These are phyloP conservation scores for Characodon lateralis DNA, from an alignment of 2,797 vertebrate genomes.

Conservation along the genomic window DNA sequence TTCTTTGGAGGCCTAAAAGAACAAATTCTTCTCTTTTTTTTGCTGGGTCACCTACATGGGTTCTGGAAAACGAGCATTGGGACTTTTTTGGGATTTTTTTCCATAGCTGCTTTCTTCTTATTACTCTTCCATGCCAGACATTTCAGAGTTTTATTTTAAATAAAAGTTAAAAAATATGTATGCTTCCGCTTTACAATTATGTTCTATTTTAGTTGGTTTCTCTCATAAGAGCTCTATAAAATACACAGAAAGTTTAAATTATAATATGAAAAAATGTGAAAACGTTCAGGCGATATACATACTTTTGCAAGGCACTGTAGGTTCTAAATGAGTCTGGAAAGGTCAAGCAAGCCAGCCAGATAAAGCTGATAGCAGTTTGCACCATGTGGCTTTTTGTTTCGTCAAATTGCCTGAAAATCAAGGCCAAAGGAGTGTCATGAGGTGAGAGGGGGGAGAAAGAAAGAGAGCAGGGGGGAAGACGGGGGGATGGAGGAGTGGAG, in stretches of 20 bases:
- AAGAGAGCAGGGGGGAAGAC: constrained; percentile 40
- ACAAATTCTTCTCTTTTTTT: background rate
- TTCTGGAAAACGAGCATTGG: background rate
- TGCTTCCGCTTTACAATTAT: background rate
- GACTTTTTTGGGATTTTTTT: no score
- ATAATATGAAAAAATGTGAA: background rate
- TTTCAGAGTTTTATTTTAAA: background rate
- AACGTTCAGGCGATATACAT: background rate
- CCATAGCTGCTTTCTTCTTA: background rate
- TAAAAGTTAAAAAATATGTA: background rate
- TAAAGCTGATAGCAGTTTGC: constrained; percentile 66
- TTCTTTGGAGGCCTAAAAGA: background rate
- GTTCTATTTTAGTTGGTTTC: background rate
- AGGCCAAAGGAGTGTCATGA: constrained; percentile 73
- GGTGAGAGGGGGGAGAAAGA: constrained; percentile 58
- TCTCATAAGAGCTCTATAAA: background rate
- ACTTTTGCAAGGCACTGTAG: constrained; percentile 15
- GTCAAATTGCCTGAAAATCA: constrained; percentile 75
- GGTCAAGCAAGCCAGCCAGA: constrained; percentile 56
- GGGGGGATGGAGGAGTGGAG: constrained; percentile 55
- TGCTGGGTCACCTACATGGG: background rate
- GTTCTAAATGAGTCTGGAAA: constrained; percentile 72
- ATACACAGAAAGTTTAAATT: background rate
- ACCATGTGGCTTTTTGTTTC: constrained; percentile 74
- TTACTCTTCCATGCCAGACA: background rate